Evolutionary conservation across 2,797 vertebrate genomes (phyloP).

Genomic region (Heteromormyrus szaboi): DNA sequence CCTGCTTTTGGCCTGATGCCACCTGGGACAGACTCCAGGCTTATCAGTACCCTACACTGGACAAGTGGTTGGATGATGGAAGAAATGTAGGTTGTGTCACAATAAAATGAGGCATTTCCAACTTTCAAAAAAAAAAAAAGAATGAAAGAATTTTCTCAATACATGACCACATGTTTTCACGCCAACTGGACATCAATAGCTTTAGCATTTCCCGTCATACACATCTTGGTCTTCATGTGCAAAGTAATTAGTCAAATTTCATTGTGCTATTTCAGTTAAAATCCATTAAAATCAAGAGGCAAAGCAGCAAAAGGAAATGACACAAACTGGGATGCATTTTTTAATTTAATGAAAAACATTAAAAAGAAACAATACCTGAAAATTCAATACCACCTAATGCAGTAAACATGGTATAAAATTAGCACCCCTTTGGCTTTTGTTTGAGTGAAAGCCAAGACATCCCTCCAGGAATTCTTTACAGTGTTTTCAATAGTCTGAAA

Average conservation of each 20-base stretch:
- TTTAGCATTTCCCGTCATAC: neutral
- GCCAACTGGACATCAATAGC: neutral
- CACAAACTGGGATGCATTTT: conserved; percentile 50
- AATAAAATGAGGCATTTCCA: neutral
- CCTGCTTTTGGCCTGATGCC: neutral
- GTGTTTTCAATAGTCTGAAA: neutral
- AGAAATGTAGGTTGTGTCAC: neutral
- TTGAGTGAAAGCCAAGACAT: conserved; percentile 25
- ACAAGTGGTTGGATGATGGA: neutral
- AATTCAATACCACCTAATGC: conserved; percentile 19
- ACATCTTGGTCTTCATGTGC: neutral
- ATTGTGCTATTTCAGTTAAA: neutral
- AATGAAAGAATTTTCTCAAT: neutral
- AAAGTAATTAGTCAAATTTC: neutral
- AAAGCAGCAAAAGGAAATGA: conserved; percentile 40
- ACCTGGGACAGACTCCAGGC: neutral
- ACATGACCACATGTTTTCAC: neutral
- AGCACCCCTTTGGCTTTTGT: conserved; percentile 11
- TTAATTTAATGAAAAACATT: conserved; percentile 78
- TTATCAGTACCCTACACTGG: neutral
- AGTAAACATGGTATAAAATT: conserved; percentile 31
- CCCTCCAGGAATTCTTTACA: conserved; percentile 1
- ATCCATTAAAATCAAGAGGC: neutral
- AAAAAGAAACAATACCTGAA: conserved; percentile 49
- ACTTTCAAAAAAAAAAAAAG: neutral